Evolutionary conservation across 2,888 invertebrate species (phyloP).

Genomic region (Ochlodes sylvanus): DNA sequence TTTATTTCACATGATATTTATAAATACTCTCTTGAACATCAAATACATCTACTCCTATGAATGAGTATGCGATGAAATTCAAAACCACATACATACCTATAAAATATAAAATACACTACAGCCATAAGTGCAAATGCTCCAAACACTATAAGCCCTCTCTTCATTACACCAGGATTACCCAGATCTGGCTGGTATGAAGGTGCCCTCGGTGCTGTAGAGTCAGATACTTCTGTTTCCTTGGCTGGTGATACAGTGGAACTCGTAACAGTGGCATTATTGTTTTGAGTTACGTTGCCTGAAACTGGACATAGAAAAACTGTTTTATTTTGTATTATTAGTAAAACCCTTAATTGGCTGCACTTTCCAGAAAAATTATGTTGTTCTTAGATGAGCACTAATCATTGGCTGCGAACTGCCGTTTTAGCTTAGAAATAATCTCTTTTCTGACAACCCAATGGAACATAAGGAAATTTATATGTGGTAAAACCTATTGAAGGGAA

Average conservation of each 20-base stretch:
- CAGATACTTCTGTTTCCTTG: slow-evolving; percentile 4
- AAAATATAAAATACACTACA: slow-evolving; percentile 76
- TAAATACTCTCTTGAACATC: too few species aligned
- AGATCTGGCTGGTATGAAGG: slow-evolving; percentile 55
- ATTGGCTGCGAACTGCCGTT: too few species aligned
- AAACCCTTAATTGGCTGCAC: too few species aligned
- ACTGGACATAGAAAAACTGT: slow-evolving; percentile 5
- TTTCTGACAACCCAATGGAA: too few species aligned
- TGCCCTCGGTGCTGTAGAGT: slow-evolving; percentile 32
- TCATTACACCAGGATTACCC: slow-evolving; percentile 72
- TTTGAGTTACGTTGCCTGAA: slow-evolving; percentile 22
- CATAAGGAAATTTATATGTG: too few species aligned
- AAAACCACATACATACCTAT: slow-evolving; percentile 60
- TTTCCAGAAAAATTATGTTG: too few species aligned
- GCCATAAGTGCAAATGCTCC: slow-evolving; percentile 77
- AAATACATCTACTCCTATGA: too few species aligned
- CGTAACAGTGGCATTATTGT: slow-evolving; percentile 24
- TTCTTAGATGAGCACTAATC: too few species aligned
- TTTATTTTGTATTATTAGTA: not conserved
- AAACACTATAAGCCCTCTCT: slow-evolving; percentile 77
- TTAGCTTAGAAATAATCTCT: too few species aligned
- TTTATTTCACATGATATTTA: too few species aligned
- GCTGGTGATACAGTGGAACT: not conserved
- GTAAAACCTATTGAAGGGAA: too few species aligned
- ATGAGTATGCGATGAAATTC: too few species aligned